Conservation (phyloP, 1,140 invertebrate genomes). For the Carcinoscorpius rotundicauda region DNA sequence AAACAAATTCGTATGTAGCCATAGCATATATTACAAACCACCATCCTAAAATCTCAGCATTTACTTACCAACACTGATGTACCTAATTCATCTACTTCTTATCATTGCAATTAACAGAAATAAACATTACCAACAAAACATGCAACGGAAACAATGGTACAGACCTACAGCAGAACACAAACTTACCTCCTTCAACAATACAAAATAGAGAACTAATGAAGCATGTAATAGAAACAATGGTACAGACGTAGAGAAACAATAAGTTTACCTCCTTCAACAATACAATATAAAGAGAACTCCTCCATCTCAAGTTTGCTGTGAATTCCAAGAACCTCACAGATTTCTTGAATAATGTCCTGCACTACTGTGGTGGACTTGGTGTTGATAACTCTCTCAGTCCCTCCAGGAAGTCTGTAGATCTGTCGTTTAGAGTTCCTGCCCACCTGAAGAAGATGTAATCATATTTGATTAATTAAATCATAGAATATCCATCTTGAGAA, state of each 20-base stretch:
- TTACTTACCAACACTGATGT: too few species aligned
- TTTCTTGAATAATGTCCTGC: constrained; percentile 84
- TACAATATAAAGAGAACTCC: constrained; percentile 94
- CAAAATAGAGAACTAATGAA: constrained; percentile 84
- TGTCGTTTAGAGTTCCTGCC: constrained; percentile 79
- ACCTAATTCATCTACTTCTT: too few species aligned
- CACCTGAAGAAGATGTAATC: constrained; percentile 36
- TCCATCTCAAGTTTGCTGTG: constrained; percentile 67
- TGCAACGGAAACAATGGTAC: too few species aligned
- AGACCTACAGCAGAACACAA: neutral
- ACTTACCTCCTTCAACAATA: constrained; percentile 80
- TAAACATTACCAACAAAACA: constrained; percentile 61
- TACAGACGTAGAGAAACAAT: too few species aligned
- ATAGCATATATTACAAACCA: too few species aligned
- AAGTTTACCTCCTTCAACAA: constrained; percentile 74
- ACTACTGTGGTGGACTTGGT: constrained; percentile 82
- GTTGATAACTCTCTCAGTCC: constrained; percentile 81
- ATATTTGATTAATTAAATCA: too few species aligned
- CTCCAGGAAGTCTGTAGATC: constrained; percentile 85
- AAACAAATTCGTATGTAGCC: too few species aligned
- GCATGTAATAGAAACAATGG: too few species aligned
- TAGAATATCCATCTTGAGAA: too few species aligned
- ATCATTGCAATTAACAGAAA: constrained; percentile 38
- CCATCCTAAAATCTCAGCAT: too few species aligned
- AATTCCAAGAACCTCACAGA: constrained; percentile 73